Conservation (phyloP, 2,888 invertebrate species). For the Stenodera caucasica region DNA sequence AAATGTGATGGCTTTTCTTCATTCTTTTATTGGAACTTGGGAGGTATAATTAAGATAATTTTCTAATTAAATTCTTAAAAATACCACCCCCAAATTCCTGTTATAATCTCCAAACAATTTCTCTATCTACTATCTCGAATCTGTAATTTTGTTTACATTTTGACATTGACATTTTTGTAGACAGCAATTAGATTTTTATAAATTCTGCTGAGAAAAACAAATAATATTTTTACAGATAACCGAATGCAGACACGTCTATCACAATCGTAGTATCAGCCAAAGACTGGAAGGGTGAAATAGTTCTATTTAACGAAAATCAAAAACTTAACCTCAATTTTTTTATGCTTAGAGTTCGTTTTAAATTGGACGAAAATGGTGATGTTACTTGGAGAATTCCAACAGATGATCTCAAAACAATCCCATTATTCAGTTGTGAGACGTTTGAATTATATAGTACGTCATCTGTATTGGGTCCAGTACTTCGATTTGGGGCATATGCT, state of each 20-base stretch:
- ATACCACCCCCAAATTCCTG: not conserved
- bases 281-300: constrained; percentile 58
- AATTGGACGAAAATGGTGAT: constrained; percentile 65
- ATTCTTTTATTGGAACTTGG: constrained; percentile 61
- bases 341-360: constrained; percentile 54
- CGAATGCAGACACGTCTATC: constrained; percentile 55
- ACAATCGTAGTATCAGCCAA: constrained; percentile 55
- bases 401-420: constrained; percentile 59
- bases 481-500: constrained; percentile 65
- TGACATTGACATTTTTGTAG: constrained; percentile 24
- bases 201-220: constrained; percentile 18
- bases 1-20: constrained; percentile 34
- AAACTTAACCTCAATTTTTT: constrained; percentile 17
- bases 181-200: constrained; percentile 23
- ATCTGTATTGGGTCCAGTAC: constrained; percentile 39
- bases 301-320: constrained; percentile 7
- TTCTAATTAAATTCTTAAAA: not conserved
- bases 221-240: constrained; percentile 53
- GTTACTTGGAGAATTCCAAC: constrained; percentile 63
- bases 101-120: not conserved
- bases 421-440: constrained; percentile 70
- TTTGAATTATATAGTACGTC: constrained; percentile 60
- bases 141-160: constrained; percentile 18
- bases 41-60: constrained; percentile 53
- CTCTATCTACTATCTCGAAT: not conserved